Conservation (phyloP, 1,140 invertebrate species). For the Pogonus chalceus region DNA sequence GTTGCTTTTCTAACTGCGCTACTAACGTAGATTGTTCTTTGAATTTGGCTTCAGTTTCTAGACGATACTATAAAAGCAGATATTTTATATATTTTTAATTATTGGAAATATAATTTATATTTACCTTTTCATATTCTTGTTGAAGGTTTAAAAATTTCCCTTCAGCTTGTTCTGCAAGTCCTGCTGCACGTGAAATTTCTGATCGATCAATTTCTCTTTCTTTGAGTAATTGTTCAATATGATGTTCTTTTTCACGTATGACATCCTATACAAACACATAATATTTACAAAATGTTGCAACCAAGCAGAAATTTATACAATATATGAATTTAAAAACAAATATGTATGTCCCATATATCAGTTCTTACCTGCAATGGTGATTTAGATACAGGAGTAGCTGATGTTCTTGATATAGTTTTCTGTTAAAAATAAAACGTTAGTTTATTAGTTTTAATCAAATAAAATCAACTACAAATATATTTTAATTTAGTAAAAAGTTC, state of each 20-base stretch:
- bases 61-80: constrained; percentile 35
- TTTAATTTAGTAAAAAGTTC: not conserved
- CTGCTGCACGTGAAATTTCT: constrained; percentile 63
- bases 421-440: constrained; percentile 17
- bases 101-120: constrained; percentile 9
- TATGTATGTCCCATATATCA: not conserved
- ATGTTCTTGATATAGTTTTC: constrained; percentile 25
- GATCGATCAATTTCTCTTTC: constrained; percentile 82
- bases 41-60: constrained; percentile 44
- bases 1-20: constrained; percentile 51
- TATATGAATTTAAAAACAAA: not conserved
- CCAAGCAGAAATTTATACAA: not conserved
- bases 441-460: not conserved
- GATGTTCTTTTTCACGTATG: constrained; percentile 84
- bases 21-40: constrained; percentile 35
- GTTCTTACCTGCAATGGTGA: constrained; percentile 31
- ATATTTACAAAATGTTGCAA: not conserved
- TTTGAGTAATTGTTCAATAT: constrained; percentile 80
- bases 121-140: constrained; percentile 46
- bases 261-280: constrained; percentile 66
- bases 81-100: constrained; percentile 14
- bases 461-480: not conserved
- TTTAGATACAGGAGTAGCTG: constrained; percentile 26
- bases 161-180: constrained; percentile 58
- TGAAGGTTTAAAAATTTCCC: constrained; percentile 37